Percentiles rank a stretch among this genome's conserved stretches.
phyloP scores from a whole-genome alignment of 2,888 invertebrate species.

The Stenotaenia linearis region DNA sequence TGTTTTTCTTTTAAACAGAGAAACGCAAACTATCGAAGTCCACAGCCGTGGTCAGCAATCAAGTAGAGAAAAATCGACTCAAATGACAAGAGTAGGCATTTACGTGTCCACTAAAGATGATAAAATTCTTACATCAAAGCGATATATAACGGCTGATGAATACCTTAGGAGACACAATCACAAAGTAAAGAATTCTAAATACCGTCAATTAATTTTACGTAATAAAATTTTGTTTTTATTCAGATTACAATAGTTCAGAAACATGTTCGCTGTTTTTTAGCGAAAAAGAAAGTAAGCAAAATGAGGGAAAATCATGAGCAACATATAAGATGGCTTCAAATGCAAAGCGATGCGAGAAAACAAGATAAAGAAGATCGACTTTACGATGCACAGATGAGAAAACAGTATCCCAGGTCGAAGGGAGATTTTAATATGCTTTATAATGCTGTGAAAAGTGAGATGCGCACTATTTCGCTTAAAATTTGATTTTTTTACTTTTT shows the following conservation, averaged over 20 bases:
- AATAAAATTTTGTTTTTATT: background rate
- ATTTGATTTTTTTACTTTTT: background rate
- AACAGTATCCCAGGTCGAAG: constrained; percentile 48
- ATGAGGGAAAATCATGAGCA: background rate
- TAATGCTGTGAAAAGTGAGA: constrained; percentile 48
- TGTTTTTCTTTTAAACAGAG: constrained; percentile 42
- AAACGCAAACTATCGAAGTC: constrained; percentile 48
- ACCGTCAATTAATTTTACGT: too few relatives aligned
- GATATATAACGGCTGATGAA: constrained; percentile 23
- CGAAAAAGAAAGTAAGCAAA: background rate
- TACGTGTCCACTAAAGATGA: constrained; percentile 45
- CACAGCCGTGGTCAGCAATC: constrained; percentile 45
- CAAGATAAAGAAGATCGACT: constrained; percentile 37
- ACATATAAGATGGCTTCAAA: background rate
- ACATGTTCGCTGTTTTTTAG: background rate
- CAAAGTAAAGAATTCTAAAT: background rate
- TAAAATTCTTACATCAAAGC: constrained; percentile 41
- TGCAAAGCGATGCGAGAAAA: background rate
- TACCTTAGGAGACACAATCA: background rate
- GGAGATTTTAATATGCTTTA: constrained; percentile 49
- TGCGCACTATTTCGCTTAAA: too few relatives aligned
- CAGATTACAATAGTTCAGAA: constrained; percentile 28
- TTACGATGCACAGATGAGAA: constrained; percentile 45
- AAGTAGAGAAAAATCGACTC: constrained; percentile 46
- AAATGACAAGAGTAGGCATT: constrained; percentile 49